Evolutionary conservation across 2,888 invertebrate species (phyloP), one percentile per base, ranked within the genome.

Genomic region (Iselma pallidipennis): DNA sequence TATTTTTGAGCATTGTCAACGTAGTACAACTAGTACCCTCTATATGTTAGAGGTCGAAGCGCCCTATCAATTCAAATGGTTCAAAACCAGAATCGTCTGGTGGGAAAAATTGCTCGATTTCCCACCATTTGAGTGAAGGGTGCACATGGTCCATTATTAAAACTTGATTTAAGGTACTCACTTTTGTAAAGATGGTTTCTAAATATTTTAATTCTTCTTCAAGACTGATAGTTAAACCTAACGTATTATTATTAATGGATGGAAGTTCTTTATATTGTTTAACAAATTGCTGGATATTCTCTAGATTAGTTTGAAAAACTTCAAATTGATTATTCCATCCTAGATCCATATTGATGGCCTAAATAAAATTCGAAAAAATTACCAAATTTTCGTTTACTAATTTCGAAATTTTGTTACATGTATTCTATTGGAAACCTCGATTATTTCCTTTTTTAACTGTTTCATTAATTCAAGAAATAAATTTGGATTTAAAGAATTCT

Each of bases 161-260:
- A n/a, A n/a, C n/a, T n/a, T n/a, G n/a, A n/a, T n/a, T n/a, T n/a
- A n/a, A n/a, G n/a, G n/a, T n/a, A 33, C 14, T 50, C 12, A 60
- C 60, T 28, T 49, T 50, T 12, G 21, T n/a, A 25, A 55, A 6
- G 5, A 60, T 28, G 5, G 29, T 23, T 23, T 60, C 56, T 14
- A 60, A 16, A 10, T 51, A 51, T 0, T 51, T 42, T 1, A 60
- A 33, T 26, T 60, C 48, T 9, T 29, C 48, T 29, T 60, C 56
- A 5, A 50, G 14, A 31, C 14, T n/a, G 1, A 49, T 45, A 25
- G 50, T 33, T 21, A 52, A 50, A 50, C 52, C 48, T 10, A 60
- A 45, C 2, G 60, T 26, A 19, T 50, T 19, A 3, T 56, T 55
- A 7, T 42, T 14, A 25, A 60, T 21, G 7, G 29, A 12, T 7